Evolutionary conservation across 2,113 vertebrate species (phyloP).

Genomic region (Addax nasomaculatus): DNA sequence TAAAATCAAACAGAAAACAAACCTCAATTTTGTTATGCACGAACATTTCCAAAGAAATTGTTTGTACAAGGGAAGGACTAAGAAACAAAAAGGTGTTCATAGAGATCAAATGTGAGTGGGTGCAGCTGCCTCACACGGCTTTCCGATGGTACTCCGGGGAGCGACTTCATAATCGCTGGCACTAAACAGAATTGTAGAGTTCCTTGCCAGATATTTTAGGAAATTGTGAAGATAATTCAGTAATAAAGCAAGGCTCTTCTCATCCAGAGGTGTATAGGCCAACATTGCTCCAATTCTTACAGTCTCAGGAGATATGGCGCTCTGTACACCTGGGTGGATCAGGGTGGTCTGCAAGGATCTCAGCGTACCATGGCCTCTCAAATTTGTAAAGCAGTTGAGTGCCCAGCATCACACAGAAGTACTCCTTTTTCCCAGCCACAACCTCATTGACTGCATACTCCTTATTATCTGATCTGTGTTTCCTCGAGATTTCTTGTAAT

Average conservation of each 20-base stretch:
- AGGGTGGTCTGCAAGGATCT: not conserved
- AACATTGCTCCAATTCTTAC: not conserved
- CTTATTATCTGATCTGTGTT: not conserved
- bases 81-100: not conserved
- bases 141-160: not conserved
- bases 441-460: not conserved
- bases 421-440: not conserved
- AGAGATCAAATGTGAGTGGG: not conserved
- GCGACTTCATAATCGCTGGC: not conserved
- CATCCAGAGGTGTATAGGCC: not conserved
- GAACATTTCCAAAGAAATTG: not conserved
- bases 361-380: accelerated
- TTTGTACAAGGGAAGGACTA: not conserved
- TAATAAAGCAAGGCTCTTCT: not conserved
- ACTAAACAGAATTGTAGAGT: not conserved
- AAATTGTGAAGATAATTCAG: not conserved
- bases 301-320: not conserved
- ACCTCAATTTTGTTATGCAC: not conserved
- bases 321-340: not conserved
- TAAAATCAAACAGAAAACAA: not conserved
- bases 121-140: not conserved
- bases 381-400: not conserved
- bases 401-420: not conserved
- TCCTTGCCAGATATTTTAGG: not conserved
- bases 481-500: not conserved